A percentile compares a stretch with the other conserved stretches of the same genome.
phyloP scores from a whole-genome alignment of 2,888 invertebrate genomes.

The Drosophila hamatofila region DNA sequence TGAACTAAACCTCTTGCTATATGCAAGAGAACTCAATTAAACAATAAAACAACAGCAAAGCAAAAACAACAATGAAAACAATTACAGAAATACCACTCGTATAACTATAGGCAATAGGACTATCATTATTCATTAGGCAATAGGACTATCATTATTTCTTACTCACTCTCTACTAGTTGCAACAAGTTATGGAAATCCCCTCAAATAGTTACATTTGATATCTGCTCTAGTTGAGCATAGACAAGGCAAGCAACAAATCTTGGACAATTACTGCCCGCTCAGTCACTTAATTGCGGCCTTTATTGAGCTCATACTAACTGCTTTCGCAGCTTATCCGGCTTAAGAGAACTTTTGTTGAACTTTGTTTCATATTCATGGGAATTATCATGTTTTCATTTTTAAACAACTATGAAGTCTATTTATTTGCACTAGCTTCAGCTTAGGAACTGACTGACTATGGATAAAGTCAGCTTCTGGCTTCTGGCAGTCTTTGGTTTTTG shows the following conservation, averaged over 20 bases:
- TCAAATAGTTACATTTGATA: neutral
- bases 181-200: neutral
- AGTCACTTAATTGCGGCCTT: neutral
- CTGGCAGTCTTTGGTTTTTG: too few relatives aligned
- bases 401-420: neutral
- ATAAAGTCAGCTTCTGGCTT: neutral
- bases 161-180: too few relatives aligned
- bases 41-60: too few relatives aligned
- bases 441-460: neutral
- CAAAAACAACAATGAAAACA: too few relatives aligned
- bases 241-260: neutral
- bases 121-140: too few relatives aligned
- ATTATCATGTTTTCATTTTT: neutral
- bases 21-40: too few relatives aligned
- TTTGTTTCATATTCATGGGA: neutral
- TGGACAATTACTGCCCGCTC: neutral
- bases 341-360: slow-evolving; percentile 5
- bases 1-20: too few relatives aligned
- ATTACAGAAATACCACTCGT: too few relatives aligned
- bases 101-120: too few relatives aligned
- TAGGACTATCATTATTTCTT: too few relatives aligned
- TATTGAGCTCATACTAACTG: neutral
- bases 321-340: slow-evolving; percentile 2
- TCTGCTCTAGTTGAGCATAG: neutral
- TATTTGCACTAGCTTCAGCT: neutral